Base-by-base conservation (phyloP, 2,113 vertebrate species). In the Melospiza melodia region DNA sequence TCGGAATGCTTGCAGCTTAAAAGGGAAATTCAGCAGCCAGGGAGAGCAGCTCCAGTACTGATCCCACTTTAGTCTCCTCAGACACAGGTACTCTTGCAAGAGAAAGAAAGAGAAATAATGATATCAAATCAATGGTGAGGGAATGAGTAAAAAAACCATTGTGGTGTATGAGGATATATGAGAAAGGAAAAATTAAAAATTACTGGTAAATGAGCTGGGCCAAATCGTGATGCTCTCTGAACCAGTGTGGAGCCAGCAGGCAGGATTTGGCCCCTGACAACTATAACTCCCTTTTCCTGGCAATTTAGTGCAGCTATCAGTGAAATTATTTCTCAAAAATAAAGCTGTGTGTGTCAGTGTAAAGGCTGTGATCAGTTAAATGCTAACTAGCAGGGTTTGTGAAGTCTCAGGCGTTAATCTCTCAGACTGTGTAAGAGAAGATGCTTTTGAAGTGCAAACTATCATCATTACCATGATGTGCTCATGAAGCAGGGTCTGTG, bases 391-490 rank as follows among this genome's bases (percentile, higher is more conserved):
- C 90, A 69, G 91, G 94, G 76, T 95, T 78, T 96, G 94, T 97
- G 95, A 97, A 96, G 93, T 95, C 88, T 94, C 61, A 87, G 92
- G 95, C 88, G 80, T 92, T 97, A 93, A 93, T 96, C 90, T 94
- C 94, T 96, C 92, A 96, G 90, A 8, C 89, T 93, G 68, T 75
- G 9, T 46, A 35, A 90, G 80, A 62, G 73, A 79, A 82, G 88
- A 27, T 3, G 66, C 96, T 96, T 97, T 96, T 97, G 96, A 96
- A 97, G 96, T 97, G 95, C 95, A 96, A 96, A 96, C 83, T 43
- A 90, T 94, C 82, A 72, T 93, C 93, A 94, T 94, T 93, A 75
- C 61, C 88, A 84, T 89, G 77, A 66, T 84, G 35, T 0, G 20
- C 78, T 88, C 83, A 84, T 84, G n/a, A 43, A 82, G 11, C 25